Evolutionary conservation across 2,888 invertebrate genomes (phyloP), one percentile per base, ranked within the genome.

Genomic region (Arge pagana): DNA sequence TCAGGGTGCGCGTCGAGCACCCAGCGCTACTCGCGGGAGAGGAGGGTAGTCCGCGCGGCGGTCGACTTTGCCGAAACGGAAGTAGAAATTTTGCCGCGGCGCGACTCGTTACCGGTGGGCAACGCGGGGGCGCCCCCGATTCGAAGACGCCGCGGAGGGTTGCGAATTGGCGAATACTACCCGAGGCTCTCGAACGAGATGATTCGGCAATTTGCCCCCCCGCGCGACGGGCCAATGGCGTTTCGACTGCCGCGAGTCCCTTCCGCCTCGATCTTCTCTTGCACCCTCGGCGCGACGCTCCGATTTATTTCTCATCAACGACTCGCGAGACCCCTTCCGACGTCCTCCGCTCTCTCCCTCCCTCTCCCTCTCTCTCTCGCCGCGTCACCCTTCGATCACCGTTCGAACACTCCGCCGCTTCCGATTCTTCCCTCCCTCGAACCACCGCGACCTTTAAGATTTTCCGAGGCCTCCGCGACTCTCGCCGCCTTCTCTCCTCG

Each of bases 331-430:
- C 40, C 50, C 54, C 37, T 35, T 23, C 31, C 19, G 11, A 24
- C 33, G n/a, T 50, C 13, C 11, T 41, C 11, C 28, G 7, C 43
- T 51, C 48, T 15, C 53, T 49, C 35, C 49, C 57, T 51, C 50
- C 51, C 43, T 50, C 50, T 24, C 50, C 18, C 49, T 53, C 49
- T 43, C 28, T 10, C 43, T 51, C 48, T 15, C 53, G 45, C 35
- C 49, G 55, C 49, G 50, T 50, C 43, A 48, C 50, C 23, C 50
- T 18, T 48, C 52, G 8, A 3, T n/a, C 18, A 33, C n/a, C 33
- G 33, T 23, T 24, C 8, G n/a, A n/a, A 15, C 16, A 39, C 19
- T n/a, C 15, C 24, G 11, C 18, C 19, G 4, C 26, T 24, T 33
- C 28, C 24, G 16, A 10, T 19, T n/a, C 11, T n/a, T 19, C 13